A percentile compares a stretch with the other conserved stretches of the same genome.
phyloP scores from a whole-genome alignment of 2,113 vertebrate species.

The Cephalophus harveyi region DNA sequence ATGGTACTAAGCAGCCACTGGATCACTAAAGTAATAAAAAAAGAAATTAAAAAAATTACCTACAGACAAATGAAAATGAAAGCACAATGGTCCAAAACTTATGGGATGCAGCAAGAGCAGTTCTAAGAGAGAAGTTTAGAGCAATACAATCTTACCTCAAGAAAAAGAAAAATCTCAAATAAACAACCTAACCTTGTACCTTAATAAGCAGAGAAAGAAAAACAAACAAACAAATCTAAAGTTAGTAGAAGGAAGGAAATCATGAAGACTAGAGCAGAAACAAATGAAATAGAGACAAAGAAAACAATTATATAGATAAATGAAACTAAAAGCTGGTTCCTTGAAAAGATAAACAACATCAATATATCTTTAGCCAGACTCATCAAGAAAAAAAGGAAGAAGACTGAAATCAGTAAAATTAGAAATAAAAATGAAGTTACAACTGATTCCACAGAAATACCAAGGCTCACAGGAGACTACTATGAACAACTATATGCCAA shows the following conservation, averaged over 20 bases:
- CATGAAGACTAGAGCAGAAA: not conserved
- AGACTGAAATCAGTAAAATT: not conserved
- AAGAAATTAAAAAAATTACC: not conserved
- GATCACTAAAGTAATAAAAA: not conserved
- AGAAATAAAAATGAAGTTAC: not conserved
- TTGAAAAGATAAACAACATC: not conserved
- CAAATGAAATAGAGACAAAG: not conserved
- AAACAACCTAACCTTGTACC: not conserved
- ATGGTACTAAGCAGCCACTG: not conserved
- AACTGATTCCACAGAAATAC: not conserved
- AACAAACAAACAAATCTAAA: not conserved
- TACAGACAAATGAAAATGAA: not conserved
- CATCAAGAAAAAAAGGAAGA: not conserved
- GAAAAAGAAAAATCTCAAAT: not conserved
- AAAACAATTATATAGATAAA: not conserved
- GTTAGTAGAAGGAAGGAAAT: not conserved
- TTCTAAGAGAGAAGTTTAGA: not conserved
- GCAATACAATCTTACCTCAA: not conserved
- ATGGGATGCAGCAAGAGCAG: not conserved
- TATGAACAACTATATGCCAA: not conserved
- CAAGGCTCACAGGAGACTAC: not conserved
- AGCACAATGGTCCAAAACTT: not conserved
- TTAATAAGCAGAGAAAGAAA: not conserved
- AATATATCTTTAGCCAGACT: not conserved
- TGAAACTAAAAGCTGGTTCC: not conserved